Evolutionary conservation across 2,888 invertebrate genomes (phyloP).

Genomic region (Leptinotarsa tumamoca): DNA sequence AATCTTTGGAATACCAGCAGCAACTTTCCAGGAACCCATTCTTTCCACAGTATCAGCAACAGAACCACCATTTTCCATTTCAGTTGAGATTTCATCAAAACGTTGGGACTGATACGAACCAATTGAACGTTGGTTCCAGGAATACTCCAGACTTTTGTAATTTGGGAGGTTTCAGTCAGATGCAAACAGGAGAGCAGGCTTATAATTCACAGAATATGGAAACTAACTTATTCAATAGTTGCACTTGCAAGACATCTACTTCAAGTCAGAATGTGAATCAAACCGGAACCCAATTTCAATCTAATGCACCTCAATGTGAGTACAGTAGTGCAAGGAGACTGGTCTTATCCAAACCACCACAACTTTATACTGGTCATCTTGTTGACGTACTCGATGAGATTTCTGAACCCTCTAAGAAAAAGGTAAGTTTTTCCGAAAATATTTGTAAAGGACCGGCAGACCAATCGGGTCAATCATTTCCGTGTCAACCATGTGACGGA

Average conservation of each 20-base stretch:
- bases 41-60: conserved; percentile 51
- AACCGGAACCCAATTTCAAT: background rate
- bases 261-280: background rate
- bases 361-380: conserved; percentile 11
- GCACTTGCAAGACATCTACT: background rate
- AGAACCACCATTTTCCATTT: conserved; percentile 41
- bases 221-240: background rate
- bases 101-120: conserved; percentile 52
- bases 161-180: conserved; percentile 32
- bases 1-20: conserved; percentile 36
- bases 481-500: background rate
- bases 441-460: background rate
- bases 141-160: conserved; percentile 43
- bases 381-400: conserved; percentile 26
- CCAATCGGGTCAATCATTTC: background rate
- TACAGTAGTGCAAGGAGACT: background rate
- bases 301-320: background rate
- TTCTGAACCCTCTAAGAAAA: background rate
- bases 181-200: background rate
- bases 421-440: conserved; percentile 4
- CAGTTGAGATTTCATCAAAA: conserved; percentile 53
- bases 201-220: conserved; percentile 2
- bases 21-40: conserved; percentile 48
- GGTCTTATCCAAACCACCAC: conserved; percentile 11
- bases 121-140: conserved; percentile 25